Evolutionary conservation across 2,888 invertebrate genomes (phyloP), one percentile per base, ranked within the genome.

Genomic region (Aelia acuminata): DNA sequence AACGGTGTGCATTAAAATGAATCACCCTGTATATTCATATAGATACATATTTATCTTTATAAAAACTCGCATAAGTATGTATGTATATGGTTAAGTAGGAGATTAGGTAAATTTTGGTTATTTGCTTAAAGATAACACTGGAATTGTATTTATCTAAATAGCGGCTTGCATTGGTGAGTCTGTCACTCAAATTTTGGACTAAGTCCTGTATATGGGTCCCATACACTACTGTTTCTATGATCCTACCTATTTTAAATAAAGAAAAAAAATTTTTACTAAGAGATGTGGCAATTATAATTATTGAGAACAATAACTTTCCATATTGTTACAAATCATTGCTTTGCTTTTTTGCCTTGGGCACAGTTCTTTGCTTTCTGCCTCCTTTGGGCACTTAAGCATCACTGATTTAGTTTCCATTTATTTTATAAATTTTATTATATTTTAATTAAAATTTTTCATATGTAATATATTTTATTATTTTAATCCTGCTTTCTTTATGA

Each of bases 321-420:
- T 63, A 70, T 70, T 70, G 87, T 80, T 80, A 80, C 43, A 39
- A 85, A 53, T 50, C 35, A 85, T 87, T 87, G 87, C 87, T 87
- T 87, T 87, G 87, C 87, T 87, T 87, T 80, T 87, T 84, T 84
- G 87, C 87, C 87, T 87, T 84, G 87, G 87, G 87, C 87, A 87
- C 87, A 87, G 49, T 80, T n/a, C 31, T 87, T 70, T 84, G 87
- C 87, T 87, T 87, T 63, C 80, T 84, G 87, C 87, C 87, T 84
- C 43, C 50, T 87, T 87, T 31, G 15, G 87, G 80, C 87, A 87
- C 87, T 80, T 84, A 49, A 87, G 87, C 87, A 57, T 63, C 87
- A 87, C 48, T 87, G 48, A 63, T 87, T 87, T 50, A 84, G 84
- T 87, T 87, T 39, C 31, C 49, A 57, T 87, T 75, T 80, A 49